Conservation (phyloP, 2,888 invertebrate genomes). For the Phalangium opilio region DNA sequence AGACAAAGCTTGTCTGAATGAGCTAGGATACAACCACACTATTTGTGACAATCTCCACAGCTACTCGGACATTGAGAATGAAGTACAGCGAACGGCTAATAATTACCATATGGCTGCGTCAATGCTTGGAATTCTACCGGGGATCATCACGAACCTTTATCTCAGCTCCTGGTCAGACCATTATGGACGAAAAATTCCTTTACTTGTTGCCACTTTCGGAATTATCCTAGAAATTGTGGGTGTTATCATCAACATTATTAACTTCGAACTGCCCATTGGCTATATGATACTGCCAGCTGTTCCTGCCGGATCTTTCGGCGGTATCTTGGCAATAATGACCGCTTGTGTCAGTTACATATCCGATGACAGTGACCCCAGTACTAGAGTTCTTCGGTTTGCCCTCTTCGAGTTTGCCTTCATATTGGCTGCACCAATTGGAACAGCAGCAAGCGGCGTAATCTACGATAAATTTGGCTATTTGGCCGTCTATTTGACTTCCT, state of each 20-base stretch:
- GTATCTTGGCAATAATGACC: conserved; percentile 8
- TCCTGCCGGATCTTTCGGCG: conserved; percentile 9
- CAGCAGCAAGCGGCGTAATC: conserved; percentile 8
- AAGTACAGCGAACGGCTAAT: not conserved
- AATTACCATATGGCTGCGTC: not conserved
- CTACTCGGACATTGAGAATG: not conserved
- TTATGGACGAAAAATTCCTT: conserved; percentile 12
- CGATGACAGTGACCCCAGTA: conserved; percentile 8
- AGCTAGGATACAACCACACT: not conserved
- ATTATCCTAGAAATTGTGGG: conserved; percentile 6
- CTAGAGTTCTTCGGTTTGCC: conserved; percentile 7
- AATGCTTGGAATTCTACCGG: not conserved
- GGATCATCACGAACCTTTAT: not conserved
- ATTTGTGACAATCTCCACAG: not conserved
- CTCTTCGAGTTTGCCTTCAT: conserved; percentile 11
- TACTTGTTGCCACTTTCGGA: conserved; percentile 6
- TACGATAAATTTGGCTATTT: conserved; percentile 3
- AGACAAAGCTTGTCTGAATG: not conserved
- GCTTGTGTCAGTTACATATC: conserved; percentile 14
- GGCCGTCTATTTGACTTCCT: conserved; percentile 4
- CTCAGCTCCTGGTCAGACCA: conserved; percentile 14
- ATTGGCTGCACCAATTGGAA: conserved; percentile 13
- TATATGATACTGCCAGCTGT: conserved; percentile 3
- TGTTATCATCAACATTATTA: conserved; percentile 2
- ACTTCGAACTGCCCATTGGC: conserved; percentile 6